These are phyloP conservation scores for Heloderma charlesbogerti DNA, from an alignment of 2,113 vertebrate genomes.

Conservation along the genomic window DNA sequence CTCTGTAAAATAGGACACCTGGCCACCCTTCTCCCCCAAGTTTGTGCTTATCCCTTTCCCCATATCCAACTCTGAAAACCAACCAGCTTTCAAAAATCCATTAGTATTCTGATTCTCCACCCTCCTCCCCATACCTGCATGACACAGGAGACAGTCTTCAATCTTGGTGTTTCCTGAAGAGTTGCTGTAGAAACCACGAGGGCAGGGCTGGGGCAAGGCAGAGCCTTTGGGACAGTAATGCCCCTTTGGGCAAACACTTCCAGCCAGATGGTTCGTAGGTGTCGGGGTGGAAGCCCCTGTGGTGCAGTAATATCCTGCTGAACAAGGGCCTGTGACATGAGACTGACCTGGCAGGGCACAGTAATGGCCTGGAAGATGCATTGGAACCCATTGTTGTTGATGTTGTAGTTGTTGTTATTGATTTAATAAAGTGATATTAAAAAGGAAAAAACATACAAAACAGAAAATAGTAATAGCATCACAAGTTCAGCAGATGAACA, in stretches of 20 bases:
- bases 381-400: neutral
- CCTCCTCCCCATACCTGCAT: conserved; percentile 75
- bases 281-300: conserved; percentile 71
- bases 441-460: neutral
- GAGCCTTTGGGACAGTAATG: conserved; percentile 85
- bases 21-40: too few species aligned
- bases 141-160: conserved; percentile 81
- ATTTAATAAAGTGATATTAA: neutral
- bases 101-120: fast-evolving
- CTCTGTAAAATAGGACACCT: too few species aligned
- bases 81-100: neutral
- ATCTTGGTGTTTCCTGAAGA: conserved; percentile 72
- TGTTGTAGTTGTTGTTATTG: neutral
- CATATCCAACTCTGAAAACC: too few species aligned
- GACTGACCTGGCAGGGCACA: conserved; percentile 77
- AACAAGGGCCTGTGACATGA: conserved; percentile 77
- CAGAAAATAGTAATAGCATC: neutral
- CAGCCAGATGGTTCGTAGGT: conserved; percentile 77
- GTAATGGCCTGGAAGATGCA: conserved; percentile 76
- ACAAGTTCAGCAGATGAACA: neutral
- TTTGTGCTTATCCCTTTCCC: too few species aligned
- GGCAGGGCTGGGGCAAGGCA: conserved; percentile 78
- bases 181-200: conserved; percentile 82
- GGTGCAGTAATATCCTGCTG: conserved; percentile 82
- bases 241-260: conserved; percentile 81